Conservation (phyloP, 2,797 vertebrate species). For the Melanotaenia maccullochi region DNA sequence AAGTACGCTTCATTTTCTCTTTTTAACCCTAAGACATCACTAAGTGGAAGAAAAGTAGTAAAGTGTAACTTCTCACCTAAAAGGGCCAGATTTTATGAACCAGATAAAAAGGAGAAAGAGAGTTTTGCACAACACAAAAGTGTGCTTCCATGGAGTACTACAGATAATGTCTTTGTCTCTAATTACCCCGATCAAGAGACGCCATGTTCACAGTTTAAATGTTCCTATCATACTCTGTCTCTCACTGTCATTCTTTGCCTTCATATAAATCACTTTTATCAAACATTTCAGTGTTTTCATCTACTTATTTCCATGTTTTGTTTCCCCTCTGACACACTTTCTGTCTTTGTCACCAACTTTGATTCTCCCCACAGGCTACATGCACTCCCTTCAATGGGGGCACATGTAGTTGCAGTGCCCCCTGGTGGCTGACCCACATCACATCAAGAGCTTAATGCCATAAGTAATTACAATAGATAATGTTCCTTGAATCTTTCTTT, state of each 20-base stretch:
- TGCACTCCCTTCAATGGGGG: not conserved
- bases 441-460: conserved; percentile 11
- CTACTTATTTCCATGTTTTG: conserved; percentile 19
- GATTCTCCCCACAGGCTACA: not conserved
- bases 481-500: no score
- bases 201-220: not conserved
- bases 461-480: not conserved
- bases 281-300: conserved; percentile 18
- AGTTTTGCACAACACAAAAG: conserved; percentile 1
- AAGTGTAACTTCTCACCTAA: not conserved
- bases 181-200: conserved; percentile 8
- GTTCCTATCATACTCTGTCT: conserved; percentile 7
- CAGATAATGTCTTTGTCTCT: conserved; percentile 12
- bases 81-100: not conserved
- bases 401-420: conserved; percentile 76
- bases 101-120: not conserved
- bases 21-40: not conserved
- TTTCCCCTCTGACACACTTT: conserved; percentile 42
- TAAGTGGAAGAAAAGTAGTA: not conserved
- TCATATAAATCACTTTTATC: conserved; percentile 18
- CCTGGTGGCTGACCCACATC: conserved; percentile 51
- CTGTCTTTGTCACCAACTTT: conserved; percentile 51
- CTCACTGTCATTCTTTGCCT: not conserved
- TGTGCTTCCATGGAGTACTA: not conserved
- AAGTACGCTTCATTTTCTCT: not conserved